phyloP scores from a whole-genome alignment of 2,888 invertebrate species.

The Axea sp. region DNA sequence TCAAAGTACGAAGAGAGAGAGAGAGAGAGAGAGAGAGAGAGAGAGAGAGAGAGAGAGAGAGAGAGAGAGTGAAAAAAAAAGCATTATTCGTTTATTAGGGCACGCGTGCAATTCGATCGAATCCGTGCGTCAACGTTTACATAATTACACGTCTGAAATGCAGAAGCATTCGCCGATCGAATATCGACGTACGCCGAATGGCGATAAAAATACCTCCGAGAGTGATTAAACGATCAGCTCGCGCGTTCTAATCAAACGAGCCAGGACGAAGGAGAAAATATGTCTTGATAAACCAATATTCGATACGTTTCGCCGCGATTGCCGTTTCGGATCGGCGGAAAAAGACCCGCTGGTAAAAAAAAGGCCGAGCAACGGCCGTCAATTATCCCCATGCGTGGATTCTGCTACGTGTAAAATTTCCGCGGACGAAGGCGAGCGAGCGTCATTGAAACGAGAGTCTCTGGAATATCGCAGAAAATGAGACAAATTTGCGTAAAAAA shows the following conservation, averaged over 20 bases:
- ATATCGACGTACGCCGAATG: too few relatives aligned
- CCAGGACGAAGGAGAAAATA: conserved; percentile 4
- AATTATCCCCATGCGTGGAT: conserved; percentile 29
- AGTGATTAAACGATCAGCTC: background rate
- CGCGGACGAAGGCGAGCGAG: background rate
- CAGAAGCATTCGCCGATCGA: too few relatives aligned
- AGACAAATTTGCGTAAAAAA: conserved; percentile 62
- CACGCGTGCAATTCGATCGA: too few relatives aligned
- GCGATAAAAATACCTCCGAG: background rate
- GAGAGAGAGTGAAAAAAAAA: too few relatives aligned
- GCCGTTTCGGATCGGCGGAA: background rate
- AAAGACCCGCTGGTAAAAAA: conserved; percentile 10
- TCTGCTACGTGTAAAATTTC: too few relatives aligned
- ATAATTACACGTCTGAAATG: too few relatives aligned
- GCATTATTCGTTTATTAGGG: too few relatives aligned
- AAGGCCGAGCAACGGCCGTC: conserved; percentile 15
- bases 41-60: too few relatives aligned
- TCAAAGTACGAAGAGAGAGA: too few relatives aligned
- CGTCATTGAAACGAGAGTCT: conserved; percentile 36
- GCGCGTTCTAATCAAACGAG: background rate
- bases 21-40: too few relatives aligned
- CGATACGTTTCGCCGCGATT: background rate
- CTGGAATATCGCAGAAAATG: conserved; percentile 54
- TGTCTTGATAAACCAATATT: conserved; percentile 15
- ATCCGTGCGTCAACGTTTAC: too few relatives aligned